Percentiles rank a stretch among this genome's conserved stretches.
phyloP scores from a whole-genome alignment of 1,140 invertebrate species.

The Liolophura sinensis region DNA sequence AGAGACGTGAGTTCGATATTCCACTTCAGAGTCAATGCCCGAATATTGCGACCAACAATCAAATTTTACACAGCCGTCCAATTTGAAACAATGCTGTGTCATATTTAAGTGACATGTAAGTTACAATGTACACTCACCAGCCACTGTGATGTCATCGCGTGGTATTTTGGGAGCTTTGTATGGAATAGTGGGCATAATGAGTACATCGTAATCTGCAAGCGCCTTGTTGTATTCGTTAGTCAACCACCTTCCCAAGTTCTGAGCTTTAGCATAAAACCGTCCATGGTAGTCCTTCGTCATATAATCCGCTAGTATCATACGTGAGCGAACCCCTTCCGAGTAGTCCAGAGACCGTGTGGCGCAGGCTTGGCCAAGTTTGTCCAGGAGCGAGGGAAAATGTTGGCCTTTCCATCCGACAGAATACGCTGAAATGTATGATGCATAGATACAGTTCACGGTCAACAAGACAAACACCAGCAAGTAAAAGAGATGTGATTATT shows the following conservation, averaged over 20 bases:
- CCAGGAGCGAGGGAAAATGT: conserved; percentile 11
- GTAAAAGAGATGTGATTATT: too few species aligned
- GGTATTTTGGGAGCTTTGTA: conserved; percentile 26
- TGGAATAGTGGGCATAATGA: conserved; percentile 42
- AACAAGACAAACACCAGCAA: too few species aligned
- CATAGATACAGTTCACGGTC: too few species aligned
- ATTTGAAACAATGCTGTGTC: too few species aligned
- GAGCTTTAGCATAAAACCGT: conserved; percentile 27
- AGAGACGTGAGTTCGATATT: too few species aligned
- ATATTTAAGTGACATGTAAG: too few species aligned
- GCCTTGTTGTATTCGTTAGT: conserved; percentile 27
- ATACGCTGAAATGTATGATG: too few species aligned
- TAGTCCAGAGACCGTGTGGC: conserved; percentile 5
- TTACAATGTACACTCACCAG: conserved; percentile 11
- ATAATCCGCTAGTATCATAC: conserved; percentile 18
- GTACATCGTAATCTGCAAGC: conserved; percentile 33
- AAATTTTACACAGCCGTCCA: too few species aligned
- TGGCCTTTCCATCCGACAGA: too few species aligned
- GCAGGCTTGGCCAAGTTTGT: conserved; percentile 14
- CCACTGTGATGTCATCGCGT: not conserved
- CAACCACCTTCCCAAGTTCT: conserved; percentile 27
- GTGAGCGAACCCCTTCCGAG: conserved; percentile 16
- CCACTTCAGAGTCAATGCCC: too few species aligned
- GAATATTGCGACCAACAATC: too few species aligned
- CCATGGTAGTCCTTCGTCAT: conserved; percentile 26